Percentiles rank a stretch among this genome's conserved stretches.
phyloP scores from a whole-genome alignment of 2,797 vertebrate species.

The Takifugu rubripes region DNA sequence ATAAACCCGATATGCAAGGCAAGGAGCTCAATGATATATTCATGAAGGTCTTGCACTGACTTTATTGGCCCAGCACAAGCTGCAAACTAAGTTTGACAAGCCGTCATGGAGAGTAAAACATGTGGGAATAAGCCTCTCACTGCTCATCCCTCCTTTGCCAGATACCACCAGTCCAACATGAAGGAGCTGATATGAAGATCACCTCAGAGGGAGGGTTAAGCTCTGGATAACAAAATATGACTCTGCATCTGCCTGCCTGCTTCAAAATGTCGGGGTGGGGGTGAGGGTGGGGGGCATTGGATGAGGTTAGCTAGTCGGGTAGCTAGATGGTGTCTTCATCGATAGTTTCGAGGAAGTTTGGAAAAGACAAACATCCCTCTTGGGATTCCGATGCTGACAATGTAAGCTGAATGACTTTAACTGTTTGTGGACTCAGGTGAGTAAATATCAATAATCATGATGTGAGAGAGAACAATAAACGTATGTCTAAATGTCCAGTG shows the following conservation, averaged over 20 bases:
- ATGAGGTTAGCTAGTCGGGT: too few species aligned
- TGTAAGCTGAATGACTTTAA: too few species aligned
- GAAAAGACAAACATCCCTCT: constrained; percentile 13
- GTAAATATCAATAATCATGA: constrained; percentile 4
- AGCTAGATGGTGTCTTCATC: not conserved
- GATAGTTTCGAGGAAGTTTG: constrained; percentile 1
- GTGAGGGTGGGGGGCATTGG: too few species aligned
- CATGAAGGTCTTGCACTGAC: constrained; percentile 46
- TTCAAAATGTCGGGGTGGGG: not conserved
- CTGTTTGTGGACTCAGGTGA: too few species aligned
- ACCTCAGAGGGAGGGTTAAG: constrained; percentile 42
- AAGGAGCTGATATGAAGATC: constrained; percentile 46
- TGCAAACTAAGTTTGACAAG: constrained; percentile 55
- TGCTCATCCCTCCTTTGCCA: constrained; percentile 34
- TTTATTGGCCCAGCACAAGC: constrained; percentile 43
- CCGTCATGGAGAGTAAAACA: constrained; percentile 40
- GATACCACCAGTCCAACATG: constrained; percentile 41
- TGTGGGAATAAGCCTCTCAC: constrained; percentile 39
- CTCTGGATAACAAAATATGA: constrained; percentile 19
- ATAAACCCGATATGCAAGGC: constrained; percentile 9
- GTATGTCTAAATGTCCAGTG: not conserved
- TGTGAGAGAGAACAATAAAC: constrained; percentile 7
- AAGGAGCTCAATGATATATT: constrained; percentile 58
- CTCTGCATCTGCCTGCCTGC: not conserved
- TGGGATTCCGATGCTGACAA: not conserved